Base-by-base conservation (phyloP, 1,140 invertebrate species). In the Trialeurodes vaporariorum region DNA sequence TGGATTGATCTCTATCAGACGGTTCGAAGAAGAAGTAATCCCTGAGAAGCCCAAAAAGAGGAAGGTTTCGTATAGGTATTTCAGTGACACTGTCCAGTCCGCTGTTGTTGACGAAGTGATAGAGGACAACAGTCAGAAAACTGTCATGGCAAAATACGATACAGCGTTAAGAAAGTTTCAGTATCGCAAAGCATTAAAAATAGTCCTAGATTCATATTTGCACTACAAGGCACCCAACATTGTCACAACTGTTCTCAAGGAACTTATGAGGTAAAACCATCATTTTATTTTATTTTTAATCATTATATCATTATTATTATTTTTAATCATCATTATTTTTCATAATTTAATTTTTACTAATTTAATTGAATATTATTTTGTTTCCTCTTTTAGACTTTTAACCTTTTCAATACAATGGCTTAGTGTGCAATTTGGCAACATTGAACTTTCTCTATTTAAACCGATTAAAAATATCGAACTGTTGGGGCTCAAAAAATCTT, bases 1-100 rank as follows among this genome's bases (percentile, higher is more conserved):
- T 80, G 93, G 93, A 61, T 80, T 96, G 58, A 84, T 98, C 69
- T 93, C 93, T 2, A 87, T 98, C 25, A 70, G 64, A 69, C 77
- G 58, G 67, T 73, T 81, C 74, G 69, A 71, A 70, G 76, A 76
- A 72, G 75, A 74, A 68, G 61, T 64, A 40, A 63, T 24, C 22
- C 2, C 11, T 65, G 68, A 68, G 77, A 77, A 61, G 84, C n/a
- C 27, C 59, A 68, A 63, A 65, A 65, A 68, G 66, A 68, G 61
- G 27, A 65, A 69, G 65, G 59, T 84, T 76, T 82, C 81, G 70
- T 69, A 76, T 9, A 79, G 79, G 69, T 81, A 82, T 76, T 78
- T 77, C 58, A 80, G 81, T n/a, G 82, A 83, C 72, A 62, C 61
- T 23, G 80, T 79, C 71, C 71, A 82, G 59, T 72, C 79, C 27